A percentile compares a stretch with the other conserved stretches of the same genome.
phyloP scores from a whole-genome alignment of 2,113 vertebrate genomes.

The Prochilodus magdalenae region DNA sequence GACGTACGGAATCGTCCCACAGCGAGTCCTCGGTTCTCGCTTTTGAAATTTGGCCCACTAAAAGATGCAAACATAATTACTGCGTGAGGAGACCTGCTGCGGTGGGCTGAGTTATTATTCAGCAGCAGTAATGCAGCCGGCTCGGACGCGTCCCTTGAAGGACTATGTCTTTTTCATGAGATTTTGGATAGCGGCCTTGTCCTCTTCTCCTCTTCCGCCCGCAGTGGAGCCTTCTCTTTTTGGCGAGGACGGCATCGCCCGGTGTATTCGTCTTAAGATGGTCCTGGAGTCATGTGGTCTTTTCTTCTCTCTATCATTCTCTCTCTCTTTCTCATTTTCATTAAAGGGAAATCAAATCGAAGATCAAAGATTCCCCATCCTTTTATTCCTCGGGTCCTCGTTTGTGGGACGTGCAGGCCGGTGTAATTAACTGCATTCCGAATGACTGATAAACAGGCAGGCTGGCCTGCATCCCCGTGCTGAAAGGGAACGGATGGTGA shows the following conservation, averaged over 20 bases:
- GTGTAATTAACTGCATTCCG: constrained; percentile 21
- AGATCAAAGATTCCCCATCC: constrained; percentile 36
- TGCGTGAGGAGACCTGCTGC: not conserved
- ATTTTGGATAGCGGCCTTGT: not conserved
- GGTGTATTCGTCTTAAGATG: not conserved
- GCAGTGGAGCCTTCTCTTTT: not conserved
- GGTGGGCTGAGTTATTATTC: not conserved
- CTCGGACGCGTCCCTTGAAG: not conserved
- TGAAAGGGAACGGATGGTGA: constrained; percentile 23
- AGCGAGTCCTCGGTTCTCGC: not conserved
- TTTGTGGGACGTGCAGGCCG: constrained; percentile 20
- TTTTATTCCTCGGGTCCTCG: constrained; percentile 49
- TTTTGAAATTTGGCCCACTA: not conserved
- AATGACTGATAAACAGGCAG: constrained; percentile 42
- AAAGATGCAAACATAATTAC: constrained; percentile 1
- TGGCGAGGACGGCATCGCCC: not conserved
- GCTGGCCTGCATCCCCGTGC: not conserved
- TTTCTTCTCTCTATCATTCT: not conserved
- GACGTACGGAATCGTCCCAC: not conserved
- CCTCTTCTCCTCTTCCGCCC: not conserved
- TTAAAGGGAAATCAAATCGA: constrained; percentile 31
- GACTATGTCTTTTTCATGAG: not conserved
- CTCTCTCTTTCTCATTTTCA: not conserved
- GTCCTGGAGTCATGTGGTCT: not conserved
- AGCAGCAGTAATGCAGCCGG: not conserved